Base-by-base conservation (phyloP, 2,113 vertebrate genomes). In the Crotalus horridus region DNA sequence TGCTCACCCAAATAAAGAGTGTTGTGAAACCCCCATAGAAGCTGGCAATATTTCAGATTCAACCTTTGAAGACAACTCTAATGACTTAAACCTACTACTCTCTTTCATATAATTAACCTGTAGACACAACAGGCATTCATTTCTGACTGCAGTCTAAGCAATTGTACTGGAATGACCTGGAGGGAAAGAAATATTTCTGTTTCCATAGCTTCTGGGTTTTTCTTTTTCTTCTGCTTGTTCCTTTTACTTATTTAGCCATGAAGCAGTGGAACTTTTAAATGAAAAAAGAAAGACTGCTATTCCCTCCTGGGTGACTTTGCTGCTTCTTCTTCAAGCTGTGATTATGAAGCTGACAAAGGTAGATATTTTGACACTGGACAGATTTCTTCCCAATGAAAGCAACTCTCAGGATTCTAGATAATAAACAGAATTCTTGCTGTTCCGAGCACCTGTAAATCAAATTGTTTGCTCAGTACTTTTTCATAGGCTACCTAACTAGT, bases 321-420 rank as follows among this genome's bases (percentile, higher is more conserved):
- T 43, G 29, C 11, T n/a, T 6, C 20, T 93, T 10, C 33, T 89
- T 89, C 91, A 92, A 90, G 21, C 3, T 94, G 85, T 88, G 89
- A 89, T 39, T 90, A 89, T 92, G 88, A 93, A 7, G 87, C 9
- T 58, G 87, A 94, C 2, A 39, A 48, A 88, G n/a, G 39, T 48
- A 55, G 89, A 92, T 53, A 87, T 15, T 94, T 33, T 92, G 81
- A 88, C 91, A 91, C 93, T 74, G 2, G 85, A 74, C 54, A 91
- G 88, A 88, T 29, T 29, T n/a, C 0, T 89, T 94, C 91, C 2
- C 51, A 94, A 54, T 85, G 48, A 90, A 94, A 93, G 90, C 21
- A n/a, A 29, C 8, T 87, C 53, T 61, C 90, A 86, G 24, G 55
- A 91, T 29, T 43, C 21, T 61, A 93, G 23, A 88, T 92, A 55